Conservation (phyloP, 1,140 invertebrate genomes). For the Pogonus chalceus region DNA sequence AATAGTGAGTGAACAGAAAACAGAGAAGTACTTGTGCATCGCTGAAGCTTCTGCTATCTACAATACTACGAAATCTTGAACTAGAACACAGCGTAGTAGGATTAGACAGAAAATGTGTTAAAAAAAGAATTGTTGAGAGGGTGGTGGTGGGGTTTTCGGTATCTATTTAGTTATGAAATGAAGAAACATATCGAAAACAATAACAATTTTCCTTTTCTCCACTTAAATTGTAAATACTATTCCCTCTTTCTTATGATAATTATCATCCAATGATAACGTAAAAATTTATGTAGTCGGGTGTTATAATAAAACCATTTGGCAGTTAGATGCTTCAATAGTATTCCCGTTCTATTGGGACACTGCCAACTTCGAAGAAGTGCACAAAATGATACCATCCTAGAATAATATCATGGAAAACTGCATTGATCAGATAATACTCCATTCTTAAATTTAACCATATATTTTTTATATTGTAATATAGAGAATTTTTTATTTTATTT, state of each 20-base stretch:
- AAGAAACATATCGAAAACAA: neutral
- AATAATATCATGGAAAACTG: too few relatives aligned
- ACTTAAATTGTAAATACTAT: neutral
- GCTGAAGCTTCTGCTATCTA: too few relatives aligned
- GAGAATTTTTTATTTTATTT: too few relatives aligned
- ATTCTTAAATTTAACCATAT: too few relatives aligned
- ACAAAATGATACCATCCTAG: too few relatives aligned
- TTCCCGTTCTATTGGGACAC: neutral
- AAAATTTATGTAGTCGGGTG: neutral
- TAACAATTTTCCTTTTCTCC: neutral
- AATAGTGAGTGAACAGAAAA: too few relatives aligned
- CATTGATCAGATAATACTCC: too few relatives aligned
- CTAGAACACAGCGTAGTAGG: neutral
- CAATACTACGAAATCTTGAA: too few relatives aligned
- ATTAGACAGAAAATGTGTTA: neutral
- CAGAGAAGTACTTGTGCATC: too few relatives aligned
- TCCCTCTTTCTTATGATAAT: neutral
- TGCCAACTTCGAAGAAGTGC: neutral
- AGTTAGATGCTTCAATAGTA: too few relatives aligned
- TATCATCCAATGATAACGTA: neutral
- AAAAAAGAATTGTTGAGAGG: neutral
- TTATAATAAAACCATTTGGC: neutral
- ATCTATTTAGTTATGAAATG: neutral
- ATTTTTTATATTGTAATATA: too few relatives aligned
- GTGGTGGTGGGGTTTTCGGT: neutral